Evolutionary conservation across 2,888 invertebrate species (phyloP).

Genomic region (Drosophila mercatorum): DNA sequence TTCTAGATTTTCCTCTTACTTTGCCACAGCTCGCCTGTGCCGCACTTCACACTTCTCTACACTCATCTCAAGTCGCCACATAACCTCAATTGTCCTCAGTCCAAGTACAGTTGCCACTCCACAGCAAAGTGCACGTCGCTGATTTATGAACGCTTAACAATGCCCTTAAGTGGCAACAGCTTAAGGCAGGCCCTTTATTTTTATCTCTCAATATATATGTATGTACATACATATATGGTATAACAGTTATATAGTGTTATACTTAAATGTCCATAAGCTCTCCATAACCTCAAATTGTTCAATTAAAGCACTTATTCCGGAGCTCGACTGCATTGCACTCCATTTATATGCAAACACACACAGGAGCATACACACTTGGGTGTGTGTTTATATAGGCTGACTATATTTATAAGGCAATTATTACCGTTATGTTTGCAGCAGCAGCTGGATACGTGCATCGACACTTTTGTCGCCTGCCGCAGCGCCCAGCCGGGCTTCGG

Average conservation of each 20-base stretch:
- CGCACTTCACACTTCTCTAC: not conserved
- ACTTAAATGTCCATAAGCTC: conserved; percentile 12
- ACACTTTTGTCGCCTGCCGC: conserved; percentile 57
- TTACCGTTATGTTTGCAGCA: conserved; percentile 51
- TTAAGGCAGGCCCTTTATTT: conserved; percentile 7
- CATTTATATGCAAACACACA: conserved; percentile 55
- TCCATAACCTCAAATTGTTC: conserved; percentile 36
- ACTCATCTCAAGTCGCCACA: not conserved
- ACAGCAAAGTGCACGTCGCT: not conserved
- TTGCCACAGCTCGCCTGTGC: too few species aligned
- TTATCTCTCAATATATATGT: conserved; percentile 5
- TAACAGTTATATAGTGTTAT: not conserved
- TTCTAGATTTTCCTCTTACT: too few species aligned
- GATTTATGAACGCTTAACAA: not conserved
- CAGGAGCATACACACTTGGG: not conserved
- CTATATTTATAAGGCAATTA: conserved; percentile 64
- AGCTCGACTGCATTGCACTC: conserved; percentile 28
- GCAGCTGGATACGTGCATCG: conserved; percentile 45
- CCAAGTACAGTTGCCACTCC: conserved; percentile 1
- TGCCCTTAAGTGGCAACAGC: conserved; percentile 7
- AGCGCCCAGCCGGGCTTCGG: conserved; percentile 81
- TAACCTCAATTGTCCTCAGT: not conserved
- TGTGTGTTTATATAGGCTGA: conserved; percentile 16
- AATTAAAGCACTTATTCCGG: conserved; percentile 30
- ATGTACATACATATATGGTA: not conserved